phyloP scores from a whole-genome alignment of 1,140 invertebrate species.

The Macrotrachela quadricornifera region DNA sequence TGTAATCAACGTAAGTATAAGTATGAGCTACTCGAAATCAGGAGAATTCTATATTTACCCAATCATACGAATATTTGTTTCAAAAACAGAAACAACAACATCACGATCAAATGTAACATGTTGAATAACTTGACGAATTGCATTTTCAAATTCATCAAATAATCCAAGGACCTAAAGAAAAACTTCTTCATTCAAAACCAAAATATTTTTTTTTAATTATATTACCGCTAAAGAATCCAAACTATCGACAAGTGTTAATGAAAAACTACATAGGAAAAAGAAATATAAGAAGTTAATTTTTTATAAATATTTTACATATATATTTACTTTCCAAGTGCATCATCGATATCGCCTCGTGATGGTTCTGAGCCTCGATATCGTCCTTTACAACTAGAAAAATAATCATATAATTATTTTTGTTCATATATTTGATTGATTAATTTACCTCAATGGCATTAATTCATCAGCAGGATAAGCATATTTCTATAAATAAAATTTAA shows the following conservation, averaged over 20 bases:
- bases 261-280: constrained; percentile 38
- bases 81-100: constrained; percentile 91
- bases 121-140: constrained; percentile 55
- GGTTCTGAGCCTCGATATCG: constrained; percentile 53
- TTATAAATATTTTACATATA: too few species aligned
- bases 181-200: too few species aligned
- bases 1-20: too few species aligned
- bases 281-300: too few species aligned
- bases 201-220: too few species aligned
- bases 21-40: too few species aligned
- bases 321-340: constrained; percentile 56
- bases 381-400: constrained; percentile 48
- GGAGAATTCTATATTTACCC: constrained; percentile 22
- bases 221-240: constrained; percentile 68
- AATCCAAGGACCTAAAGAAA: constrained; percentile 42
- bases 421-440: too few species aligned
- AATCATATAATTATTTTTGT: too few species aligned
- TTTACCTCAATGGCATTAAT: constrained; percentile 62
- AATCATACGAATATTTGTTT: constrained; percentile 86
- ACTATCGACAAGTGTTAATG: constrained; percentile 76
- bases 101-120: constrained; percentile 69
- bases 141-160: constrained; percentile 74
- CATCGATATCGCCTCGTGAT: constrained; percentile 79
- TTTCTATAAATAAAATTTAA: constrained; percentile 13
- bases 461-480: constrained; percentile 96